Conservation (phyloP, 2,113 vertebrate genomes). For the Tyto alba region DNA sequence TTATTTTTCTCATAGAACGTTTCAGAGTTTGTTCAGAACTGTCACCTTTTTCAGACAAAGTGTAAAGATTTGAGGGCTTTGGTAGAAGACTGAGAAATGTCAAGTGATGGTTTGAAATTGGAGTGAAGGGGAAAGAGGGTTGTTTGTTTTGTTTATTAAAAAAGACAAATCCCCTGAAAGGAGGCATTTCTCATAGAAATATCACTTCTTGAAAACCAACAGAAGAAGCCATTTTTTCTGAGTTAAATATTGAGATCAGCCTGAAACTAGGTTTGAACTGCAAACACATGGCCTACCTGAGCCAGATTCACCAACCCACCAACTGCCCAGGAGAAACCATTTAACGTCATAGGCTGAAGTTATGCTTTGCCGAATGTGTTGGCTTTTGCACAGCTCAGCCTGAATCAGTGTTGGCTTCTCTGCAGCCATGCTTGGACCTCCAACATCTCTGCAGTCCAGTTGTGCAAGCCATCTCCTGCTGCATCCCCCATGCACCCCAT, state of each 20-base stretch:
- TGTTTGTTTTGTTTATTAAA: neutral
- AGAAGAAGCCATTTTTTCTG: neutral
- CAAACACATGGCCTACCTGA: neutral
- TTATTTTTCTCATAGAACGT: neutral
- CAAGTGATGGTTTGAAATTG: neutral
- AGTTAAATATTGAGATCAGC: neutral
- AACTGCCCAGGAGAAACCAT: neutral
- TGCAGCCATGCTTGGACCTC: neutral
- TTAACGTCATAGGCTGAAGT: neutral
- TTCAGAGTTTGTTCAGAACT: neutral
- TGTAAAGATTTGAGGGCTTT: neutral
- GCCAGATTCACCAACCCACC: neutral
- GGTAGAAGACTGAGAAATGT: neutral
- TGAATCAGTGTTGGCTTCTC: neutral
- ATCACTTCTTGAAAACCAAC: neutral
- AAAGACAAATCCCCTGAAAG: conserved; percentile 25
- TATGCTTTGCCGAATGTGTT: neutral
- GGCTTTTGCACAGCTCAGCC: neutral
- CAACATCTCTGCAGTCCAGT: neutral
- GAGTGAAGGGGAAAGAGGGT: neutral
- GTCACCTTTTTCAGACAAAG: neutral
- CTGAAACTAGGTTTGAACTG: neutral
- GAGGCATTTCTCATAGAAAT: conserved; percentile 15
- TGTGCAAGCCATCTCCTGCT: neutral
- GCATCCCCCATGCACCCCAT: neutral